phyloP scores from a whole-genome alignment of 2,797 vertebrate species.

The Malurus leucopterus region DNA sequence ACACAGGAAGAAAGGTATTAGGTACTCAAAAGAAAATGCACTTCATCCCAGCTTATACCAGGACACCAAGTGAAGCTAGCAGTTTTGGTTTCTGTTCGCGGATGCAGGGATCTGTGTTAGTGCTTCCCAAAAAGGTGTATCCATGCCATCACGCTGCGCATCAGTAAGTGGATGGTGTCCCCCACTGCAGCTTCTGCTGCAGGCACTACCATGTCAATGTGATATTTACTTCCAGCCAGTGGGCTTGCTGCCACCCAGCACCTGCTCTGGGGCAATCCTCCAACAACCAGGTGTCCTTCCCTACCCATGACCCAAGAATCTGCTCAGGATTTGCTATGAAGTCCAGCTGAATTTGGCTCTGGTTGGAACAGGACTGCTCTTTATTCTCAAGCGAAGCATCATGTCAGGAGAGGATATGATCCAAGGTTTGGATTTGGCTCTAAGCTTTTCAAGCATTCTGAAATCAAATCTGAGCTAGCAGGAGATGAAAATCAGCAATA shows the following conservation, averaged over 20 bases:
- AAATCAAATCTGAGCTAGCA: background rate
- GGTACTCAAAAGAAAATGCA: background rate
- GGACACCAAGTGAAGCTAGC: background rate
- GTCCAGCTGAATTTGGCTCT: background rate
- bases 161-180: background rate
- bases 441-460: background rate
- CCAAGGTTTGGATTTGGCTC: background rate
- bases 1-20: background rate
- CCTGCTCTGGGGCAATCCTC: background rate
- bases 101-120: background rate
- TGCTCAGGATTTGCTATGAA: background rate
- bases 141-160: too few relatives aligned
- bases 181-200: background rate
- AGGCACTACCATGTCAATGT: rapidly evolving
- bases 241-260: rapidly evolving
- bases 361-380: background rate
- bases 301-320: background rate
- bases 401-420: background rate
- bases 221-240: background rate
- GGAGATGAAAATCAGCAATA: background rate
- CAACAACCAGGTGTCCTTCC: rapidly evolving
- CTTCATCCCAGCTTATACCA: background rate
- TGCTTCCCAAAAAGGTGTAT: background rate
- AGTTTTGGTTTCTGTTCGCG: background rate
- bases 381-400: background rate